phyloP scores from a whole-genome alignment of 2,888 invertebrate species.

The Nebria salina region DNA sequence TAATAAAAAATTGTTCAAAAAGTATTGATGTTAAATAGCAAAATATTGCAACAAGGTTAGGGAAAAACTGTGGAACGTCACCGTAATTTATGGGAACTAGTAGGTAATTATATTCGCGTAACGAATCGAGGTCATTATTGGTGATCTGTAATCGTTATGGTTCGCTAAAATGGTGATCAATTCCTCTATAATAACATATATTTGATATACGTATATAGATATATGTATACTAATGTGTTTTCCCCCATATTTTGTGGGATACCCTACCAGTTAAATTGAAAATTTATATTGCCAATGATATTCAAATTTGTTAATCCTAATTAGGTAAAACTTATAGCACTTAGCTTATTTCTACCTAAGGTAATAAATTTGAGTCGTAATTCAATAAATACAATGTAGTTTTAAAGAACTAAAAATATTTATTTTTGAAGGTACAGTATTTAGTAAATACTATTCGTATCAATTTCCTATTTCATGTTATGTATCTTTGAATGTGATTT shows the following conservation, averaged over 20 bases:
- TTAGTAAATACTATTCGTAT: no score
- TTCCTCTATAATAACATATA: constrained; percentile 25
- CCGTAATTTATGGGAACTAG: constrained; percentile 7
- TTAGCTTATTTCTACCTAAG: no score
- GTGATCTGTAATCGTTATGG: constrained; percentile 34
- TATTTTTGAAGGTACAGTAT: no score
- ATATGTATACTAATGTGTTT: constrained; percentile 27
- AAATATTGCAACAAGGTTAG: neutral
- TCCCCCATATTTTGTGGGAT: neutral
- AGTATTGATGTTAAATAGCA: neutral
- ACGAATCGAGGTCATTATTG: constrained; percentile 38
- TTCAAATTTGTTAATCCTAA: neutral
- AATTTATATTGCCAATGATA: constrained; percentile 11
- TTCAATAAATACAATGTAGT: no score
- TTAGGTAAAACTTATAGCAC: no score
- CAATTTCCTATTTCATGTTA: no score
- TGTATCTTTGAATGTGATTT: no score
- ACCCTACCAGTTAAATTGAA: constrained; percentile 15
- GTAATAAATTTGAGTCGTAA: no score
- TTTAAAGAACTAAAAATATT: no score
- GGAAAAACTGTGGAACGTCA: neutral
- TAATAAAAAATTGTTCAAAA: neutral
- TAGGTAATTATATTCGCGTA: constrained; percentile 34
- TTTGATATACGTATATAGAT: constrained; percentile 2
- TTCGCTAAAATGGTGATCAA: constrained; percentile 25